Evolutionary conservation across 1,140 invertebrate species (phyloP).

Genomic region (Neodiprion pinetum): DNA sequence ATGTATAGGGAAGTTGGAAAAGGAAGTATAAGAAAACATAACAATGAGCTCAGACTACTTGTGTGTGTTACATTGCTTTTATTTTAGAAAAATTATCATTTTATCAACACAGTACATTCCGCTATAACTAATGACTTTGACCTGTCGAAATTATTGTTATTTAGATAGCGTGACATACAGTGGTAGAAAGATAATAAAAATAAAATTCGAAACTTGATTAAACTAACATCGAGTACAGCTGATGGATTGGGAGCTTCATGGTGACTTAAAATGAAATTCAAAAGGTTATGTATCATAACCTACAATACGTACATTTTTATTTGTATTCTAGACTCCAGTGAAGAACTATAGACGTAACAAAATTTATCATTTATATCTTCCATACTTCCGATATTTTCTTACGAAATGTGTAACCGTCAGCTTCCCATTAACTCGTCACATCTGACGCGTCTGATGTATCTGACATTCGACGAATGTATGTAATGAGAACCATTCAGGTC

Average conservation of each 20-base stretch:
- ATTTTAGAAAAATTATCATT: background rate
- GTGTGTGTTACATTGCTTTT: constrained; percentile 1
- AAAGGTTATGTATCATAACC: constrained; percentile 19
- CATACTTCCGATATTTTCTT: constrained; percentile 51
- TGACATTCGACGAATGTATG: no score
- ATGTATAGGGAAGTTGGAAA: background rate
- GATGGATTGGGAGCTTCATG: constrained; percentile 14
- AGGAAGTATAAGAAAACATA: background rate
- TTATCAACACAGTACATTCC: constrained; percentile 14
- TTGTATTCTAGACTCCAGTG: constrained; percentile 83
- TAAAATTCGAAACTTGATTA: no score
- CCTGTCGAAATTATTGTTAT: constrained; percentile 22
- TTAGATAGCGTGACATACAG: no score
- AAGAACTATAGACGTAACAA: constrained; percentile 90
- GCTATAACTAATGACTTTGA: constrained; percentile 11
- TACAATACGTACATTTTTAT: constrained; percentile 87
- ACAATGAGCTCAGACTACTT: background rate
- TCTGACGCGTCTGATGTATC: no score
- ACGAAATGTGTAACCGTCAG: no score
- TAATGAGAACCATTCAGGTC: no score
- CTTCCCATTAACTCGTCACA: no score
- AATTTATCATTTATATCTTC: constrained; percentile 78
- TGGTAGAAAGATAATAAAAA: no score
- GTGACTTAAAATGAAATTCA: constrained; percentile 11
- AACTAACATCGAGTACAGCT: no score